phyloP scores from a whole-genome alignment of 2,797 vertebrate species.

The Thripadectes ignobilis region DNA sequence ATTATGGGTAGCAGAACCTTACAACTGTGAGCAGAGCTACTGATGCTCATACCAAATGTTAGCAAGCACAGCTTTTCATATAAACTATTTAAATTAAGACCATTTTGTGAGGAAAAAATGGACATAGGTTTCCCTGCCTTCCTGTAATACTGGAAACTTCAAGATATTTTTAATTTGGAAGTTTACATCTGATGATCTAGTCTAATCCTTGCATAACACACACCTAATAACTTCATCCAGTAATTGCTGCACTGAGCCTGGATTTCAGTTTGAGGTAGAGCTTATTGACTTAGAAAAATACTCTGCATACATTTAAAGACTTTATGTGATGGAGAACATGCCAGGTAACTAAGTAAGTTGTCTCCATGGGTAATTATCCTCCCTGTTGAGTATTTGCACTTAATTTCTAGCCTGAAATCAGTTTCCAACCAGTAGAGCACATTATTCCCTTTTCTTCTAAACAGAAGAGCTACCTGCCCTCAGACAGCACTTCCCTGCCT shows the following conservation, averaged over 20 bases:
- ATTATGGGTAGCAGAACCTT: not conserved
- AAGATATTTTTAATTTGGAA: slow-evolving; percentile 7
- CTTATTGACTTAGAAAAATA: slow-evolving; percentile 52
- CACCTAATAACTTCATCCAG: not conserved
- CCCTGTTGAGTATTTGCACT: not conserved
- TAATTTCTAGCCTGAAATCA: slow-evolving; percentile 50
- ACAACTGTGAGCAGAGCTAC: not conserved
- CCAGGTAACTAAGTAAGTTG: slow-evolving; percentile 32
- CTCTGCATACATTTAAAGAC: slow-evolving; percentile 32
- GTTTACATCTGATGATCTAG: slow-evolving; percentile 3
- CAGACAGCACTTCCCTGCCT: not conserved
- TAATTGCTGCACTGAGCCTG: not conserved
- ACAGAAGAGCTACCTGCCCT: slow-evolving; percentile 14
- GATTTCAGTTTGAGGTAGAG: slow-evolving; percentile 59
- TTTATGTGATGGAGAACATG: slow-evolving; percentile 12
- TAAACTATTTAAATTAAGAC: not conserved
- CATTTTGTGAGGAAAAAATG: not conserved
- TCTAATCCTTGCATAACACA: not conserved
- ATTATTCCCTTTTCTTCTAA: slow-evolving; percentile 6
- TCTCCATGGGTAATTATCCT: slow-evolving; percentile 2
- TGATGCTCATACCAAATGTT: not conserved
- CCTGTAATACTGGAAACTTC: not conserved
- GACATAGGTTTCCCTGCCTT: not conserved
- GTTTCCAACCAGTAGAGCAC: slow-evolving; percentile 36
- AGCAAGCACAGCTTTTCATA: not conserved